Conservation (phyloP, 2,888 invertebrate species). For the Brachycybe producta region DNA sequence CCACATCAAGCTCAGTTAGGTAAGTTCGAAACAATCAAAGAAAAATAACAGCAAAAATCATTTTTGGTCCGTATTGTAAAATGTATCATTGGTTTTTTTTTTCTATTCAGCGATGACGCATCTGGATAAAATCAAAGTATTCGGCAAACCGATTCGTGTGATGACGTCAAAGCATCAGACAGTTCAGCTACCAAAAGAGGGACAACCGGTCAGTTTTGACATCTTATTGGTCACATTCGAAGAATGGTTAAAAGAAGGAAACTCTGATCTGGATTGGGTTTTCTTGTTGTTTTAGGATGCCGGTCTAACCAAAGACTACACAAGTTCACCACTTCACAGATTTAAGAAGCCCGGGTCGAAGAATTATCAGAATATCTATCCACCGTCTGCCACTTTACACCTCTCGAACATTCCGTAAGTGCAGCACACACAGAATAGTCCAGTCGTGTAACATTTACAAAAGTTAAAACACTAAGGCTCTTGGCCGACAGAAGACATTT, state of each 20-base stretch:
- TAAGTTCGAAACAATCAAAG: too few species aligned
- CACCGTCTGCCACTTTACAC: slow-evolving; percentile 96
- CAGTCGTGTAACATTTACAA: too few species aligned
- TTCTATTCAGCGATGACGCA: slow-evolving; percentile 45
- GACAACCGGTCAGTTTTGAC: slow-evolving; percentile 64
- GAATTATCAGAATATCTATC: slow-evolving; percentile 99
- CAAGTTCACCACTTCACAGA: slow-evolving; percentile 83
- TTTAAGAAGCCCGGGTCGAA: slow-evolving; percentile 99
- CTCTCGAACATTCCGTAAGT: slow-evolving; percentile 97
- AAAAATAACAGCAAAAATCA: too few species aligned
- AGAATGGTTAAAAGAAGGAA: neutral
- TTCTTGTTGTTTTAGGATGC: slow-evolving; percentile 49
- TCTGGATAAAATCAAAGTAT: slow-evolving; percentile 93
- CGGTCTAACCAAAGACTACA: slow-evolving; percentile 96
- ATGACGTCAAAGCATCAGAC: slow-evolving; percentile 97
- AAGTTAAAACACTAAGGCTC: too few species aligned
- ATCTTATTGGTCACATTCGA: too few species aligned
- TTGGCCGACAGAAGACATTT: too few species aligned
- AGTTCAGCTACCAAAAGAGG: slow-evolving; percentile 97
- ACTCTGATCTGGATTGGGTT: slow-evolving; percentile 4
- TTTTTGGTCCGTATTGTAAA: too few species aligned
- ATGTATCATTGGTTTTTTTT: too few species aligned
- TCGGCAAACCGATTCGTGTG: slow-evolving; percentile 93
- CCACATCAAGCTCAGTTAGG: slow-evolving; percentile 95
- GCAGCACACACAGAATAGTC: too few species aligned